Conservation (phyloP, 2,797 vertebrate species). For the Myiotriccus ornatus region DNA sequence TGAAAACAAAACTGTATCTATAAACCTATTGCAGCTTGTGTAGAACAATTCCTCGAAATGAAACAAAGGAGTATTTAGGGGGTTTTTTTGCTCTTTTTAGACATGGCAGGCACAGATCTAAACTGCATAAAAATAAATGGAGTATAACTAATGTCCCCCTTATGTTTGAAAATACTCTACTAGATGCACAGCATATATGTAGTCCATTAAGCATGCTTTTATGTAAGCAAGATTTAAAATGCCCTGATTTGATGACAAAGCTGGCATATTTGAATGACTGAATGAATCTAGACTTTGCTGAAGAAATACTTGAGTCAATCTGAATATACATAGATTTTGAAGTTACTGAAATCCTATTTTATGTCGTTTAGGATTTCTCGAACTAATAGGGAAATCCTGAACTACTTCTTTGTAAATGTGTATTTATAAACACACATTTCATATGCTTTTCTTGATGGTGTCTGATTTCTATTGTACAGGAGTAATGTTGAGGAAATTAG, state of each 20-base stretch:
- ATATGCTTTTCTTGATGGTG: background rate
- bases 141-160: background rate
- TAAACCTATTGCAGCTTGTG: background rate
- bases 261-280: background rate
- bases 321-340: background rate
- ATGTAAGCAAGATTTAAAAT: background rate
- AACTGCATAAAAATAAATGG: background rate
- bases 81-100: accelerated
- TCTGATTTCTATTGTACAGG: conserved; percentile 44
- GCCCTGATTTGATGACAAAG: background rate
- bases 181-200: background rate
- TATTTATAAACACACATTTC: conserved; percentile 23
- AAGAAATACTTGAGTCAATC: background rate
- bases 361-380: conserved; percentile 3
- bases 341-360: background rate
- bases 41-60: background rate
- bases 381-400: background rate
- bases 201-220: background rate
- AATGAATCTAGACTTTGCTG: background rate
- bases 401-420: background rate
- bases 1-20: background rate
- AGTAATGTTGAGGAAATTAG: background rate
- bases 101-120: background rate
- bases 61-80: background rate
- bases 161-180: background rate